Percentiles rank a stretch among this genome's conserved stretches.
phyloP scores from a whole-genome alignment of 2,888 invertebrate genomes.

The Synergus laeviventris region DNA sequence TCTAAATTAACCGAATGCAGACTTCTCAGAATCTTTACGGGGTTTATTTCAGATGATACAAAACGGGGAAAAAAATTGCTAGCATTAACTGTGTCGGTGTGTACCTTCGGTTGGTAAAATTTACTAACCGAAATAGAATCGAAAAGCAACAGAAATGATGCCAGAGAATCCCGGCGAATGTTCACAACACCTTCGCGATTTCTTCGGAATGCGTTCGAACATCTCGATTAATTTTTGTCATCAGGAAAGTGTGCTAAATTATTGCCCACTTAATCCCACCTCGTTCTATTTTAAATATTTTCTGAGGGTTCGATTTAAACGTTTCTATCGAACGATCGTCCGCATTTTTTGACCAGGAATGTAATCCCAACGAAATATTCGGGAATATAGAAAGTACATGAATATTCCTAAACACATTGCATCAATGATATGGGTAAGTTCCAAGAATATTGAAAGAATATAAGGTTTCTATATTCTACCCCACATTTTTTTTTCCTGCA shows the following conservation, averaged over 20 bases:
- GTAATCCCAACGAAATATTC: too few species aligned
- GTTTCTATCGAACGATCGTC: too few species aligned
- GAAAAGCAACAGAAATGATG: slow-evolving; percentile 46
- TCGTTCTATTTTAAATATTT: too few species aligned
- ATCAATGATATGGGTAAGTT: too few species aligned
- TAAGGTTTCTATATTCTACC: too few species aligned
- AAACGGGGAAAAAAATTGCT: slow-evolving; percentile 47
- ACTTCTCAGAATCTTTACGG: slow-evolving; percentile 59
- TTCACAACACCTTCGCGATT: slow-evolving; percentile 38
- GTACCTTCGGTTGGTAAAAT: slow-evolving; percentile 13
- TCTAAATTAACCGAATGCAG: slow-evolving; percentile 55
- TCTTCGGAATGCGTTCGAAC: slow-evolving; percentile 18
- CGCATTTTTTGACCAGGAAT: too few species aligned
- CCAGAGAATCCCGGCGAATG: slow-evolving; percentile 19
- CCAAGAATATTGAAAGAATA: too few species aligned
- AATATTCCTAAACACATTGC: too few species aligned
- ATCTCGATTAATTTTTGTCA: background rate
- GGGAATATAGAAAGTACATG: too few species aligned
- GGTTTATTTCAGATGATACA: slow-evolving; percentile 49
- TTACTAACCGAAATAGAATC: slow-evolving; percentile 52
- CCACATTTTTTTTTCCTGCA: too few species aligned
- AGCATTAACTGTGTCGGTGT: slow-evolving; percentile 14
- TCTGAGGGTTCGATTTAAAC: too few species aligned
- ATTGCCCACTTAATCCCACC: background rate
- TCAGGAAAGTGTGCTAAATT: background rate